Evolutionary conservation across 2,888 invertebrate genomes (phyloP).

Genomic region (Byasa hedistus): DNA sequence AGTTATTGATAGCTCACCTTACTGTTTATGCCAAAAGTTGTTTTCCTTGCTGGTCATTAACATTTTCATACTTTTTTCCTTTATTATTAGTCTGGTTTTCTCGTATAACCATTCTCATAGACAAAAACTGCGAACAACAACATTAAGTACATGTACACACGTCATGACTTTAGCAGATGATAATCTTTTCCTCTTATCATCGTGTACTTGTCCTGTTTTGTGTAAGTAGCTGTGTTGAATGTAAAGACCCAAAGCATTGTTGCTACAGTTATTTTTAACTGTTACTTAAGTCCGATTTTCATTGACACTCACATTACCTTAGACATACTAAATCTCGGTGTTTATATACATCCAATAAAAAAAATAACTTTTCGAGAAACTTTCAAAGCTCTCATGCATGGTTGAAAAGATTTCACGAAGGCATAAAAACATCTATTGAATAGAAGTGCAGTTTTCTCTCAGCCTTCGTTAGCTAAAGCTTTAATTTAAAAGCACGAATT

Average conservation of each 20-base stretch:
- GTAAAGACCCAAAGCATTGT: too few species aligned
- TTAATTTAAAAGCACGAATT: constrained; percentile 31
- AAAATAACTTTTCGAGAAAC: constrained; percentile 18
- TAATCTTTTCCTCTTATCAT: too few species aligned
- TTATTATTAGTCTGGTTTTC: too few species aligned
- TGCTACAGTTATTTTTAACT: neutral
- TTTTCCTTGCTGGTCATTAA: too few species aligned
- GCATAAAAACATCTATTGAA: constrained; percentile 29
- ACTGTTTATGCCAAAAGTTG: too few species aligned
- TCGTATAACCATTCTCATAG: too few species aligned
- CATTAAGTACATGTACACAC: too few species aligned
- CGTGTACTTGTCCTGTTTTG: neutral
- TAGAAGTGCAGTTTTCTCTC: constrained; percentile 28
- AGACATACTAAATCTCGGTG: constrained; percentile 10
- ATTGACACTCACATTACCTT: neutral
- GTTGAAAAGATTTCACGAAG: constrained; percentile 28
- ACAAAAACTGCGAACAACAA: too few species aligned
- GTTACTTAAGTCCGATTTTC: constrained; percentile 8
- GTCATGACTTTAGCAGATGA: too few species aligned
- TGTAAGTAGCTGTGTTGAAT: neutral
- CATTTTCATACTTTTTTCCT: too few species aligned
- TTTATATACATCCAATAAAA: constrained; percentile 11
- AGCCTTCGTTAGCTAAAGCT: constrained; percentile 29
- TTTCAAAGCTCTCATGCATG: constrained; percentile 18
- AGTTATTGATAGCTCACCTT: too few species aligned